Evolutionary conservation across 2,113 vertebrate genomes (phyloP), one percentile per base, ranked within the genome.

Genomic region (Penelope pileata): DNA sequence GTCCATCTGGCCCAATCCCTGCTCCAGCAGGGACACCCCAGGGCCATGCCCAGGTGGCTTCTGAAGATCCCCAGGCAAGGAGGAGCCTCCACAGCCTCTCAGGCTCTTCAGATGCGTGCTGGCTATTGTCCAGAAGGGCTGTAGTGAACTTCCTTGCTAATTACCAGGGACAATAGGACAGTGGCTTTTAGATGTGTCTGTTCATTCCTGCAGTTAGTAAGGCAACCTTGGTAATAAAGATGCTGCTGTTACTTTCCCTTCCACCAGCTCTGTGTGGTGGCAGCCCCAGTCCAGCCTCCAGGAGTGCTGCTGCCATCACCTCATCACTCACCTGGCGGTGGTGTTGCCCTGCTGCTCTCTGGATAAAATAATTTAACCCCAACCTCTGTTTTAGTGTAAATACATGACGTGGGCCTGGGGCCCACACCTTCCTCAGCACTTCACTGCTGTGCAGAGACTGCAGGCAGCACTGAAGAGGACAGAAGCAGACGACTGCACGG

Each of bases 321-420:
- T 77, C 78, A 30, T 23, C 2, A 2, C 30, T 12, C 4, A 3
- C 17, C 38, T 10, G 1, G 0, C 12, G 56, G 38, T n/a, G 47
- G 38, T 82, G 69, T 24, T 81, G 50, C 32, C 24, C 17, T 51
- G 38, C 66, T 79, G 60, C 62, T 89, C 38, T 30, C 24, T 47
- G 70, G 50, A 82, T 38, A 7, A 80, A 64, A 47, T 68, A 30
- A 48, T 62, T 34, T 48, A 18, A 51, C 38, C 19, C 36, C 56
- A 69, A 12, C 10, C 19, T 86, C 42, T 51, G 6, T 58, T 84
- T n/a, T 27, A 21, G 17, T 29, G 2, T 15, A 36, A 24, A 12
- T 47, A 6, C 18, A 7, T 58, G 36, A 30, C n/a, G 27, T 59
- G 42, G 3, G 59, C 21, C 42, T 82, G 51, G 4, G 32, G 48